A percentile compares a stretch with the other conserved stretches of the same genome.
phyloP scores from a whole-genome alignment of 2,113 vertebrate species.

The Serinus canaria region DNA sequence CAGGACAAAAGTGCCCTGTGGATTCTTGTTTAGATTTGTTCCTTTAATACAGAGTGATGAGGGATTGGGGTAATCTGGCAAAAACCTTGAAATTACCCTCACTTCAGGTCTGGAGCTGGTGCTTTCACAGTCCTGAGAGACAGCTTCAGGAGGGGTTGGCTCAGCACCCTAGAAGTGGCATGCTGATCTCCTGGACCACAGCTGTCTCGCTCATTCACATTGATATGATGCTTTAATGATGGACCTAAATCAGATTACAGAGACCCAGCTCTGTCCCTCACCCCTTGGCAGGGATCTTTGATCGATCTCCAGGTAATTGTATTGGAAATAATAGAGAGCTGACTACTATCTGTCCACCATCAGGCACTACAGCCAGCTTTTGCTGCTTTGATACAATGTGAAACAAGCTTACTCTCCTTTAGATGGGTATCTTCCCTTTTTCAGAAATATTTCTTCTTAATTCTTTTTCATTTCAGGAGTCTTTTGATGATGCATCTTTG shows the following conservation, averaged over 20 bases:
- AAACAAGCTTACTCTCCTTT: neutral
- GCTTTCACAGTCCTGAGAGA: neutral
- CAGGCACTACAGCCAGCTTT: neutral
- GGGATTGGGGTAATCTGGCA: neutral
- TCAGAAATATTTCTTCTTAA: conserved; percentile 18
- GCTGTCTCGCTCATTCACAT: neutral
- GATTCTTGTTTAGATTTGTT: neutral
- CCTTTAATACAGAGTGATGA: neutral
- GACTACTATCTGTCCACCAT: neutral
- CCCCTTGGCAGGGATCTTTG: neutral
- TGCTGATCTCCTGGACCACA: neutral
- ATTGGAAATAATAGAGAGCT: neutral
- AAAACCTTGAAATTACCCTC: neutral
- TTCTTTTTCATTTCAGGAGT: conserved; percentile 67
- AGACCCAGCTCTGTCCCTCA: neutral
- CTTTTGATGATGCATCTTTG: conserved; percentile 80
- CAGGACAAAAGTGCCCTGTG: neutral
- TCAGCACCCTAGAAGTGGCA: neutral
- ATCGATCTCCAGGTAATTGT: conserved; percentile 16
- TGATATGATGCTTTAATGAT: conserved; percentile 5
- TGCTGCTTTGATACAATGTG: neutral
- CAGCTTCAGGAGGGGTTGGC: neutral
- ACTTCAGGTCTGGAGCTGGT: neutral
- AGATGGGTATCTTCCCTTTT: neutral
- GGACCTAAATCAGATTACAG: neutral